A percentile compares a stretch with the other conserved stretches of the same genome.
Conservation (phyloP, 1,140 invertebrate species). For the Caligus rogercresseyi region DNA sequence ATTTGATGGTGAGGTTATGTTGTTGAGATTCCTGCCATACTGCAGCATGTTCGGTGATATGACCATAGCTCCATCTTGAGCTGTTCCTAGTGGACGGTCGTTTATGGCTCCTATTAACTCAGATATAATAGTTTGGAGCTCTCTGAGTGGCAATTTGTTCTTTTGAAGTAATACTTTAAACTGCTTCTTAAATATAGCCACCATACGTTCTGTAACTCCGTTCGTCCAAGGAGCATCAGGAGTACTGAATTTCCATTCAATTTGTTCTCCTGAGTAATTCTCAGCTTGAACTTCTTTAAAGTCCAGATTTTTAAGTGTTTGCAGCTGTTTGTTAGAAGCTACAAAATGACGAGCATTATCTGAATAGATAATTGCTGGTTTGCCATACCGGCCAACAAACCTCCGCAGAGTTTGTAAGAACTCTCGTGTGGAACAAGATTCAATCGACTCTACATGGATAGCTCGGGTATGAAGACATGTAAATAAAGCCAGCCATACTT, state of each 20-base stretch:
- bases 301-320: background rate
- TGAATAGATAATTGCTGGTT: background rate
- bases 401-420: background rate
- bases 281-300: background rate
- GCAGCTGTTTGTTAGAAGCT: too few species aligned
- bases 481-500: too few species aligned
- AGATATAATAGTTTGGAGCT: background rate
- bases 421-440: too few species aligned
- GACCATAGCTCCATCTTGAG: background rate
- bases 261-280: background rate
- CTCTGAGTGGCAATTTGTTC: background rate
- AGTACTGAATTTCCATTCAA: slow-evolving; percentile 4
- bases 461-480: too few species aligned
- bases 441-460: too few species aligned
- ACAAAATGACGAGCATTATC: slow-evolving; percentile 3
- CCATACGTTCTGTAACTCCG: slow-evolving; percentile 4
- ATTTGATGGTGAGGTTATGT: background rate
- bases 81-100: background rate
- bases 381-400: slow-evolving; percentile 2
- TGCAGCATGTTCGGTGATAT: background rate
- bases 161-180: background rate
- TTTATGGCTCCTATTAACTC: background rate
- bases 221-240: slow-evolving; percentile 1
- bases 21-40: background rate
- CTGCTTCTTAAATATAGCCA: background rate